Evolutionary conservation across 2,888 invertebrate species (phyloP).

Genomic region (Drosophila suboccidentalis): DNA sequence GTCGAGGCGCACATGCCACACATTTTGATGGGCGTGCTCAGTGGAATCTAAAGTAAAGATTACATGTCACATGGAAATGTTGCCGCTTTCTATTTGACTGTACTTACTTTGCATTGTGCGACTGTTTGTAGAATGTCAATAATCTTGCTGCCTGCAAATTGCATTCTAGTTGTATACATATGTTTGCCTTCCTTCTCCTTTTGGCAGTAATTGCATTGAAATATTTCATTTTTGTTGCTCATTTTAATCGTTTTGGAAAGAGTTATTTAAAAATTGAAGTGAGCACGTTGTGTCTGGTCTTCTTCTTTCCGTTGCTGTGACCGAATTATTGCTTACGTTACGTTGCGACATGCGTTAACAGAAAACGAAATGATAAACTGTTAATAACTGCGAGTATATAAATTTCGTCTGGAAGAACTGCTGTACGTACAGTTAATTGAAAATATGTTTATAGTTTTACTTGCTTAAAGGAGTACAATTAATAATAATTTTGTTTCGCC

Average conservation of each 20-base stretch:
- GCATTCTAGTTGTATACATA: slow-evolving; percentile 40
- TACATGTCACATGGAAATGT: neutral
- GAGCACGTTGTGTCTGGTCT: slow-evolving; percentile 30
- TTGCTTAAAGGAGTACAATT: neutral
- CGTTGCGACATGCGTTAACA: neutral
- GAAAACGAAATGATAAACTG: neutral
- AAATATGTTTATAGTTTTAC: neutral
- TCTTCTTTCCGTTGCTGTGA: slow-evolving; percentile 9
- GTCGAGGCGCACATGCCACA: slow-evolving; percentile 48
- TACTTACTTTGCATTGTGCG: slow-evolving; percentile 50
- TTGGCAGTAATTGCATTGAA: slow-evolving; percentile 51
- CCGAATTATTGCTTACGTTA: slow-evolving; percentile 5
- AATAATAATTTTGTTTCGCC: neutral
- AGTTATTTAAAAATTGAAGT: neutral
- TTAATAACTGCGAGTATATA: slow-evolving; percentile 10
- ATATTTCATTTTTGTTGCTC: slow-evolving; percentile 17
- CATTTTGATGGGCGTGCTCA: slow-evolving; percentile 40
- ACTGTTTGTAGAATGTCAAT: slow-evolving; percentile 48
- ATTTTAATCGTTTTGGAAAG: slow-evolving; percentile 15
- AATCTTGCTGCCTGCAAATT: slow-evolving; percentile 49
- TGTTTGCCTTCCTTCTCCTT: slow-evolving; percentile 23
- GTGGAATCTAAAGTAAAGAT: slow-evolving; percentile 36
- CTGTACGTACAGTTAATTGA: neutral
- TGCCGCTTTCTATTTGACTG: slow-evolving; percentile 16
- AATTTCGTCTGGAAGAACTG: neutral